These are phyloP conservation scores for Eupithecia pulchellata DNA, from an alignment of 2,888 invertebrate genomes.

Conservation along the genomic window DNA sequence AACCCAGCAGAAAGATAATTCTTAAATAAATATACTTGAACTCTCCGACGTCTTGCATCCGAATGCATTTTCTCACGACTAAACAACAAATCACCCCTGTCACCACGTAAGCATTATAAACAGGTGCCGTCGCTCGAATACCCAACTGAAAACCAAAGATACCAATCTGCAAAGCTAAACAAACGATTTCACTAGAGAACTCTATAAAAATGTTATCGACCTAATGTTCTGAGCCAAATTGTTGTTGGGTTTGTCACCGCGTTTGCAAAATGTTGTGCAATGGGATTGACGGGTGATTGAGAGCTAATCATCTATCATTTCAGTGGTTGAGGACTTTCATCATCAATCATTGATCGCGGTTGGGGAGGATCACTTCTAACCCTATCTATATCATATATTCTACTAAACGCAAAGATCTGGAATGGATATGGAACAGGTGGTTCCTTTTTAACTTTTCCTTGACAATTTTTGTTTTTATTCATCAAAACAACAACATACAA, in stretches of 20 bases:
- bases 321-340: too few relatives aligned
- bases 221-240: conserved; percentile 32
- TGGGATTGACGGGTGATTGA: conserved; percentile 16
- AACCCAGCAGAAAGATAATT: too few relatives aligned
- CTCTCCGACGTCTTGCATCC: neutral
- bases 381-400: too few relatives aligned
- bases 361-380: too few relatives aligned
- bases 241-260: conserved; percentile 36
- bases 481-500: too few relatives aligned
- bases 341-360: too few relatives aligned
- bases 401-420: too few relatives aligned
- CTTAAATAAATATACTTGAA: neutral
- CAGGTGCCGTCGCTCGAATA: neutral
- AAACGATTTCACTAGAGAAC: neutral
- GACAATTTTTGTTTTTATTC: too few relatives aligned
- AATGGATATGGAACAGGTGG: too few relatives aligned
- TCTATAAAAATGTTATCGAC: conserved; percentile 33
- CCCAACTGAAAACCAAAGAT: neutral
- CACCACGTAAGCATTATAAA: neutral
- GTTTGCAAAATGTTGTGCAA: conserved; percentile 45
- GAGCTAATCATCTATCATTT: neutral
- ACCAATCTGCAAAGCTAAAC: neutral
- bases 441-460: too few relatives aligned
- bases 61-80: neutral
- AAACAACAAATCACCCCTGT: neutral